These are phyloP conservation scores for Anseranas semipalmata DNA, from an alignment of 2,113 vertebrate species.

Conservation along the genomic window DNA sequence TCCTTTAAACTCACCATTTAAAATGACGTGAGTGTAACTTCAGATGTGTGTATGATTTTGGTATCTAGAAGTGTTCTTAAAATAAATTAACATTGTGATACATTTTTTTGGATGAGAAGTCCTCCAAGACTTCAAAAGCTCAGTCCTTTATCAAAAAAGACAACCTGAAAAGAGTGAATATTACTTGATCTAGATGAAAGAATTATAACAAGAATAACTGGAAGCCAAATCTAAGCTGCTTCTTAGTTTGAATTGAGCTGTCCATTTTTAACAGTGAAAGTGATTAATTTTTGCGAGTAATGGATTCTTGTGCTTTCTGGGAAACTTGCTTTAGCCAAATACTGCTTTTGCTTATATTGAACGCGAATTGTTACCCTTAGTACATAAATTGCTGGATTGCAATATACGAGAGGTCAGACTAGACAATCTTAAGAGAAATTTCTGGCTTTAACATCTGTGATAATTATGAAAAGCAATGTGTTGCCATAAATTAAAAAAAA, in stretches of 20 bases:
- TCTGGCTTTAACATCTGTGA: neutral
- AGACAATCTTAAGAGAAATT: neutral
- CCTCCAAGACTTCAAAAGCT: neutral
- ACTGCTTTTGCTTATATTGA: no score
- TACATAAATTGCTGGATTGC: neutral
- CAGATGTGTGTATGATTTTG: neutral
- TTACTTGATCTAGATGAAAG: neutral
- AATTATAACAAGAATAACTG: neutral
- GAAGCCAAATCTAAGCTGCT: neutral
- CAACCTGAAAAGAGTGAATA: neutral
- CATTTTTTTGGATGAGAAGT: neutral
- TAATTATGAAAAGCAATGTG: neutral
- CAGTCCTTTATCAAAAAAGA: neutral
- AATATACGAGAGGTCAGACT: neutral
- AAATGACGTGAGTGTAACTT: neutral
- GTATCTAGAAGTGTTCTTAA: neutral
- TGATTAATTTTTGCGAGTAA: no score
- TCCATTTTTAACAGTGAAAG: neutral
- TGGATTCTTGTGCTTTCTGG: no score
- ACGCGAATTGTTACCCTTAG: neutral
- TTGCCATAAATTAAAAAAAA: neutral
- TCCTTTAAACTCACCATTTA: neutral
- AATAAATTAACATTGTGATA: neutral
- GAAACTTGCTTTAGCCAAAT: no score
- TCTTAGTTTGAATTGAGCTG: neutral